Evolutionary conservation across 2,888 invertebrate species (phyloP).

Genomic region (Ptychoptera albimana): DNA sequence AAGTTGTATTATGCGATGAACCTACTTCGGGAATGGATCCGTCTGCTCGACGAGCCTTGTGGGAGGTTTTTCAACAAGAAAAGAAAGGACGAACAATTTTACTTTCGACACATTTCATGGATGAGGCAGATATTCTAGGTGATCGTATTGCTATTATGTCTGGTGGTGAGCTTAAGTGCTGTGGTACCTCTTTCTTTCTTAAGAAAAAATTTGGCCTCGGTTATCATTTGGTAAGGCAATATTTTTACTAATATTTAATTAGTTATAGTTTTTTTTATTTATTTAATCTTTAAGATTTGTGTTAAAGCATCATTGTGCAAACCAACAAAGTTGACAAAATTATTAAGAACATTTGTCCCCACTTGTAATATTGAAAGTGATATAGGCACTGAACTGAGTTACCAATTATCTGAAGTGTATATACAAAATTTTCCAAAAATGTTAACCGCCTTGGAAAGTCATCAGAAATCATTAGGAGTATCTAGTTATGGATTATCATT

Average conservation of each 20-base stretch:
- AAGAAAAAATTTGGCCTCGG: constrained; percentile 74
- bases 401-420: constrained; percentile 45
- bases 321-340: constrained; percentile 34
- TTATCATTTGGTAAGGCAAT: constrained; percentile 44
- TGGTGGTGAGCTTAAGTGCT: constrained; percentile 57
- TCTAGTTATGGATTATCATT: constrained; percentile 70
- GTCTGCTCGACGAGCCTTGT: constrained; percentile 54
- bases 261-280: not conserved
- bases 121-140: constrained; percentile 68
- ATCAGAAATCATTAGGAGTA: too few relatives aligned
- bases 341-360: constrained; percentile 48
- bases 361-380: constrained; percentile 47
- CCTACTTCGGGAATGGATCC: constrained; percentile 78
- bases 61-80: constrained; percentile 58
- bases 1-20: constrained; percentile 55
- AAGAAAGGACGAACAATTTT: constrained; percentile 59
- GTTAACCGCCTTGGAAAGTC: constrained; percentile 48
- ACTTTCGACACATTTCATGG: constrained; percentile 71
- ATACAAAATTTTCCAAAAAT: constrained; percentile 47
- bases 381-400: constrained; percentile 61
- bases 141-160: constrained; percentile 77
- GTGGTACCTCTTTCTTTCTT: constrained; percentile 60
- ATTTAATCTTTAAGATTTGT: constrained; percentile 21
- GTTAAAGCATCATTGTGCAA: constrained; percentile 37
- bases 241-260: not conserved